Conservation (phyloP, 2,797 vertebrate genomes). For the Etheostoma perlongum region DNA sequence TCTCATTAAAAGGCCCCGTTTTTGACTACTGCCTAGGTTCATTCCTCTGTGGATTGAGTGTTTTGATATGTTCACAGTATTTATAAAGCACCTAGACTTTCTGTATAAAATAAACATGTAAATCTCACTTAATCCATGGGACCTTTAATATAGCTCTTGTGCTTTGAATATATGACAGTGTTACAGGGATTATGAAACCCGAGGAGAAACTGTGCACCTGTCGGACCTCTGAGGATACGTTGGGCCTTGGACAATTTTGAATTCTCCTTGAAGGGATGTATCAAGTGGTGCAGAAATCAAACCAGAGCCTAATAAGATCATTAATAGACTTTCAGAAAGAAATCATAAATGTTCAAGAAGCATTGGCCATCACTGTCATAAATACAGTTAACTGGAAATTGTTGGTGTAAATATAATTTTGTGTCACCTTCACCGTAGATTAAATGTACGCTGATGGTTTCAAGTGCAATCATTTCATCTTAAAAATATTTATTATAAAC, state of each 20-base stretch:
- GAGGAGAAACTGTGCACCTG: background rate
- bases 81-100: too few species aligned
- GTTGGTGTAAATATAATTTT: background rate
- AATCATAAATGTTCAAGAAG: background rate
- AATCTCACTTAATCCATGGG: too few species aligned
- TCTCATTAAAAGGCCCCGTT: too few species aligned
- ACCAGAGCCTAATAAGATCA: background rate
- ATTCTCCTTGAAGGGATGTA: constrained; percentile 11
- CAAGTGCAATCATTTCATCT: constrained; percentile 16
- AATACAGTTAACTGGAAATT: constrained; percentile 23
- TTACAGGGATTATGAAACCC: constrained; percentile 24
- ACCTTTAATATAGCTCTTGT: constrained; percentile 10
- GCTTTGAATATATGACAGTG: constrained; percentile 20
- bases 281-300: constrained; percentile 28
- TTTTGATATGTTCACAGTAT: too few species aligned
- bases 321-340: constrained; percentile 1
- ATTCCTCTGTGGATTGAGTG: too few species aligned
- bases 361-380: constrained; percentile 5
- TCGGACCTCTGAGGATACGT: background rate
- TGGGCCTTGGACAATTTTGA: background rate
- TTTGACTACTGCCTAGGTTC: too few species aligned
- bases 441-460: constrained; percentile 19
- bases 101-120: too few species aligned
- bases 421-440: constrained; percentile 8
- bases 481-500: constrained; percentile 13